Percentiles rank a stretch among this genome's conserved stretches.
Conservation (phyloP, 2,113 vertebrate species). For the Lasiurus cinereus region DNA sequence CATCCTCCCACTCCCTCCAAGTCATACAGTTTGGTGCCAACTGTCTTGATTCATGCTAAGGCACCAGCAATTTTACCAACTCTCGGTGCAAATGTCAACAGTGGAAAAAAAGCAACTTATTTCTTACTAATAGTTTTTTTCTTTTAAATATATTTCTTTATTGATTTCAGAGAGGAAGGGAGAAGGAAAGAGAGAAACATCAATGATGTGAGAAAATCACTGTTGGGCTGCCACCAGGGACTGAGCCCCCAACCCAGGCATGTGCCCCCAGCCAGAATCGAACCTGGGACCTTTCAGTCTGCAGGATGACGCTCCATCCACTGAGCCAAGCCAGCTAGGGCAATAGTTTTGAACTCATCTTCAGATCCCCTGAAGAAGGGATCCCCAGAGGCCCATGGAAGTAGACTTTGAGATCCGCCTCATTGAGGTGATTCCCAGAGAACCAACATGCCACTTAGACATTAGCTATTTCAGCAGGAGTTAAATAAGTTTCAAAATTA, state of each 20-base stretch:
- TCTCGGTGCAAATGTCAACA: constrained; percentile 22
- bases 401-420: constrained; percentile 11
- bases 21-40: background rate
- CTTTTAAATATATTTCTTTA: too few species aligned
- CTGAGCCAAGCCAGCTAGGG: too few species aligned
- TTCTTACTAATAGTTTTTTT: constrained; percentile 18
- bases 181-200: too few species aligned
- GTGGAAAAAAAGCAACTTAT: constrained; percentile 40
- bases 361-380: background rate
- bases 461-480: constrained; percentile 44
- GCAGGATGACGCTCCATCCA: too few species aligned
- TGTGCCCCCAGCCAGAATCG: too few species aligned
- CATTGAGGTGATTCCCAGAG: background rate
- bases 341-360: constrained; percentile 44
- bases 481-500: constrained; percentile 63
- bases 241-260: too few species aligned
- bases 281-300: too few species aligned
- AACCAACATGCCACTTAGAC: background rate
- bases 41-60: background rate
- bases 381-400: background rate
- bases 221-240: too few species aligned
- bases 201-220: too few species aligned
- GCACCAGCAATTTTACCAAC: background rate
- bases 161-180: too few species aligned
- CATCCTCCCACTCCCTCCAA: background rate